Percentiles rank a stretch among this genome's conserved stretches.
These are phyloP conservation scores for Pterophyllum scalare DNA, from an alignment of 2,113 vertebrate species.

Conservation along the genomic window DNA sequence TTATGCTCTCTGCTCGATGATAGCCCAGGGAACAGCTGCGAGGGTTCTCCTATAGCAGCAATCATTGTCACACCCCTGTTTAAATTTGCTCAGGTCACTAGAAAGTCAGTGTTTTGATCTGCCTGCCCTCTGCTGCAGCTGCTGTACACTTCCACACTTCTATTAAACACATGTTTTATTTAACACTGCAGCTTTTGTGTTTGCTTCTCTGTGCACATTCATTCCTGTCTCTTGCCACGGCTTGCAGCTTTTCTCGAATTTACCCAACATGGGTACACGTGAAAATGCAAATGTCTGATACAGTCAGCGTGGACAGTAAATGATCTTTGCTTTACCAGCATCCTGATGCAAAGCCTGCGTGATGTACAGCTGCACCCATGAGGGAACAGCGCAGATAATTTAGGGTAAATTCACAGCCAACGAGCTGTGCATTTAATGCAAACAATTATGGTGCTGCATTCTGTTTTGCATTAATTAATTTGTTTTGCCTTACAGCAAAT, in stretches of 20 bases:
- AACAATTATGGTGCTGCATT: background rate
- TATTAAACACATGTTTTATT: conserved; percentile 67
- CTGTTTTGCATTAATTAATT: background rate
- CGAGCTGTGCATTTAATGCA: background rate
- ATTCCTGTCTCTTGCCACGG: background rate
- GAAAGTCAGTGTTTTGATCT: conserved; percentile 19
- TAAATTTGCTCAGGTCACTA: conserved; percentile 47
- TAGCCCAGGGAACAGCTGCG: conserved; percentile 36
- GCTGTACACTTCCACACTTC: conserved; percentile 55
- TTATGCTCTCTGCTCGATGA: conserved; percentile 15
- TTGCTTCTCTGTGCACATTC: background rate
- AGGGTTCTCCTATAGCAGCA: conserved; percentile 16
- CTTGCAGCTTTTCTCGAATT: background rate
- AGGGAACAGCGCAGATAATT: background rate
- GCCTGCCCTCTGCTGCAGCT: conserved; percentile 10
- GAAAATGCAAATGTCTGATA: background rate
- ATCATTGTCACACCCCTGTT: background rate
- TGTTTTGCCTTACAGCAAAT: background rate
- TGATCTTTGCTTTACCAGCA: background rate
- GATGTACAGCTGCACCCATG: background rate
- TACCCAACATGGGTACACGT: background rate
- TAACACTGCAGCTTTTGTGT: background rate
- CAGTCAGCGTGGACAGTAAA: background rate
- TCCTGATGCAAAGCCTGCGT: background rate
- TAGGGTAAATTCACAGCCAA: background rate